Evolutionary conservation across 2,888 invertebrate species (phyloP), one percentile per base, ranked within the genome.

Genomic region (Agrochola circellaris): DNA sequence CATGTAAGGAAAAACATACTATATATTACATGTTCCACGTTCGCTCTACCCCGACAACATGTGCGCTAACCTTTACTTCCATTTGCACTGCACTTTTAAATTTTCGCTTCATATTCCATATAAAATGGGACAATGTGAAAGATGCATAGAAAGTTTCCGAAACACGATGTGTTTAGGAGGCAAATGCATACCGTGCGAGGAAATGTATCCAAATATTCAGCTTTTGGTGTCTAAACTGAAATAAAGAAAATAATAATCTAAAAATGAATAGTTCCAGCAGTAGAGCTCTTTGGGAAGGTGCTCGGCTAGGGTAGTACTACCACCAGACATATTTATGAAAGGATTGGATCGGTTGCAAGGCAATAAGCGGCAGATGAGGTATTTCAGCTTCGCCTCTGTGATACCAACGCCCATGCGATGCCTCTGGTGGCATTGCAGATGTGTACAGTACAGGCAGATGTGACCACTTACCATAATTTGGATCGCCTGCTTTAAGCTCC

Each of bases 61-160:
- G 75, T 77, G 87, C 87, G 86, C 84, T 73, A 84, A 83, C 87
- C 91, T 91, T 91, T 90, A 90, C 83, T 88, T 82, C 84, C 87
- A 89, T 92, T 91, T 90, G 87, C 88, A 86, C 82, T 85, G 83
- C 80, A 85, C 80, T 86, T 89, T 87, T 81, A 84, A 81, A 82
- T 87, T 78, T 85, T 79, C 77, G 71, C 77, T 80, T 81, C 83
- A 82, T 83, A 85, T 81, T 85, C 85, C 75, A 78, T 77, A 86
- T 78, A 80, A 82, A 82, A 81, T 80, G 73, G 69, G 75, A 84
- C 78, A 79, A 73, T 75, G 69, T 83, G 75, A 81, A 80, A 84
- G 81, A 83, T 87, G 61, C 73, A 84, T 69, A 73, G 71, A 80
- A 79, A 75, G 67, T 80, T 87, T 82, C 78, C 79, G 73, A 78